These are phyloP conservation scores for Oreotrochilus melanogaster DNA, from an alignment of 2,113 vertebrate species.

Conservation along the genomic window DNA sequence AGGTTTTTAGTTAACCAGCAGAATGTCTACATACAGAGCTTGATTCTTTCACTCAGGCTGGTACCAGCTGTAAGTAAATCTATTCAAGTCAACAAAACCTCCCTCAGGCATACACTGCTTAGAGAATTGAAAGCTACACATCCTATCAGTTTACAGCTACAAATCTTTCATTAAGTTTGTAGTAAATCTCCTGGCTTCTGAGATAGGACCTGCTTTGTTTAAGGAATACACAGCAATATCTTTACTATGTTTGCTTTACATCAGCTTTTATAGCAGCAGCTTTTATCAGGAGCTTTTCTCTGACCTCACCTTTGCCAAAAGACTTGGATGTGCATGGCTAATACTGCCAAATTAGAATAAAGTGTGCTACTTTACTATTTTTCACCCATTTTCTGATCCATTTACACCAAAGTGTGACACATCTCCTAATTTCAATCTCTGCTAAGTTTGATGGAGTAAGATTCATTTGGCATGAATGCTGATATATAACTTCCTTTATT, in stretches of 20 bases:
- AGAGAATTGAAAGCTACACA: constrained; percentile 3
- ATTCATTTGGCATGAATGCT: neutral
- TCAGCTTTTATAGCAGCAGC: neutral
- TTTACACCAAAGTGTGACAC: neutral
- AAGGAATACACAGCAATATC: neutral
- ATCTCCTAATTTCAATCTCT: neutral
- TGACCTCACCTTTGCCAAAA: neutral
- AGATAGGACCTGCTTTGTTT: neutral
- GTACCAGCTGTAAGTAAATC: constrained; percentile 21
- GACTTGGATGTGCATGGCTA: neutral
- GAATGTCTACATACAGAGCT: neutral
- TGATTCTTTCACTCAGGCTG: constrained; percentile 14
- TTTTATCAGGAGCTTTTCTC: neutral
- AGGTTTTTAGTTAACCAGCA: constrained; percentile 31
- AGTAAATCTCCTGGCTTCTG: constrained; percentile 20
- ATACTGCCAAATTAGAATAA: neutral
- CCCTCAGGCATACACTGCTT: neutral
- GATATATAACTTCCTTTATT: neutral
- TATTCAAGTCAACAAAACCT: constrained; percentile 23
- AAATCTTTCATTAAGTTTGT: constrained; percentile 14
- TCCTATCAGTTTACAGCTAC: constrained; percentile 8
- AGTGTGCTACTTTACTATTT: neutral
- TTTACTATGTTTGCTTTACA: neutral
- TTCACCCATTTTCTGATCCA: neutral
- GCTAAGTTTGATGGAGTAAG: neutral